Base-by-base conservation (phyloP, 2,113 vertebrate species). In the Rhinolophus ferrumequinum region DNA sequence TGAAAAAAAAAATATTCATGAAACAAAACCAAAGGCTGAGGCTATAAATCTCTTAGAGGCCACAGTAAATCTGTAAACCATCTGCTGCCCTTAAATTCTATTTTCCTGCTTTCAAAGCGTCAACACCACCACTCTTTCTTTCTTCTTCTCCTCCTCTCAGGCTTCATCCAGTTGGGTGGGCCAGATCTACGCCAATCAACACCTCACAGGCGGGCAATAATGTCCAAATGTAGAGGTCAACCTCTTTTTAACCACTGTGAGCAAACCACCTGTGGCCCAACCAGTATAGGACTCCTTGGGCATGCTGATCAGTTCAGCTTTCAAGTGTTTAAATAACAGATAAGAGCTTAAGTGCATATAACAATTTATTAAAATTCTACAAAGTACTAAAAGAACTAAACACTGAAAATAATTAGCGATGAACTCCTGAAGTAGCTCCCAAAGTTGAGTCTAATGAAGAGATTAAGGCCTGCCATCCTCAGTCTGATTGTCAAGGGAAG, bases 121-220 rank as follows among this genome's bases (percentile, higher is more conserved):
- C 58, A 79, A 38, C 52, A 81, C 67, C 6, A 72, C 58, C n/a
- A 89, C 50, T 93, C n/a, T 76, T 38, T 88, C 13, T 73, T 64
- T n/a, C 26, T 38, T 88, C 94, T 94, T 26, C n/a, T 96, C 52
- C 73, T 90, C 83, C 80, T 81, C 79, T 92, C 82, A 94, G 60
- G 86, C 56, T 95, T 95, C 92, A 60, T 94, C 33, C 18, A 89
- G 66, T 67, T 81, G 69, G 76, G 75, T 95, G 96, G 94, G 66
- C 84, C 64, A 96, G 58, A 60, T 26, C 76, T n/a, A 56, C 0
- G 6, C 9, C 50, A 93, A 94, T 76, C 76, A 97, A 33, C 77
- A 88, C 83, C 69, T 95, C 79, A 69, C 26, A 41, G 47, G 26
- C 19, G 86, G 47, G 69, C 28, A 80, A 8, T 15, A 50, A 89